Conservation (phyloP, 2,888 invertebrate genomes). For the Patella depressa region DNA sequence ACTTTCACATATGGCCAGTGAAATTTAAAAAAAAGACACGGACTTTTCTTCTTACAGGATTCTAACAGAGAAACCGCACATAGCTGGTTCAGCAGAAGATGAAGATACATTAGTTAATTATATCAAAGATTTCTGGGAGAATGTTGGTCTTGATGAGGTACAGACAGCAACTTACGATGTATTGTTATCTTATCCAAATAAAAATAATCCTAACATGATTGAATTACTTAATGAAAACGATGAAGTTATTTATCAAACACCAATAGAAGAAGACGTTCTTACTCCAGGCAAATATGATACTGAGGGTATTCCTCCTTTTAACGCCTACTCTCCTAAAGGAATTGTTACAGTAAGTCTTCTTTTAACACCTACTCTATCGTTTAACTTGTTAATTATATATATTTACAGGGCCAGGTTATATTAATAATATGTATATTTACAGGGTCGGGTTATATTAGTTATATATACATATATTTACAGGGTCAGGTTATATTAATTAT, state of each 20-base stretch:
- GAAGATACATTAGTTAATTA: conserved; percentile 39
- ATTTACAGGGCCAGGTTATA: too few relatives aligned
- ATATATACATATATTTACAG: too few relatives aligned
- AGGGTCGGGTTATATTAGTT: too few relatives aligned
- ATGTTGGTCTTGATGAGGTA: conserved; percentile 47
- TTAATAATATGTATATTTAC: too few relatives aligned
- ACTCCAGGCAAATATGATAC: conserved; percentile 42
- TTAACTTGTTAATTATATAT: too few relatives aligned
- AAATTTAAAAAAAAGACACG: too few relatives aligned
- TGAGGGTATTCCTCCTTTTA: conserved; percentile 45
- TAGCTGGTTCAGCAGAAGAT: conserved; percentile 51
- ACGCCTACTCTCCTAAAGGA: conserved; percentile 51
- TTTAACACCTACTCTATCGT: too few relatives aligned
- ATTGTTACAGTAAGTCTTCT: conserved; percentile 36
- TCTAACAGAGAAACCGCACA: conserved; percentile 46
- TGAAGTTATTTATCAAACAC: conserved; percentile 29
- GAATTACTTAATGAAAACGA: conserved; percentile 34
- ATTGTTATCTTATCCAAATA: conserved; percentile 59
- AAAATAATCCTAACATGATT: conserved; percentile 42
- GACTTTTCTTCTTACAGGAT: conserved; percentile 29
- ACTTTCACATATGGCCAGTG: too few relatives aligned
- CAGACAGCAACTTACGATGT: conserved; percentile 52
- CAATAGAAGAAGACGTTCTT: conserved; percentile 36
- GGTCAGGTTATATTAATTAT: too few relatives aligned
- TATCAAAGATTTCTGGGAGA: conserved; percentile 42